Conservation (phyloP, 2,797 vertebrate genomes). For the Cyprinella venusta region DNA sequence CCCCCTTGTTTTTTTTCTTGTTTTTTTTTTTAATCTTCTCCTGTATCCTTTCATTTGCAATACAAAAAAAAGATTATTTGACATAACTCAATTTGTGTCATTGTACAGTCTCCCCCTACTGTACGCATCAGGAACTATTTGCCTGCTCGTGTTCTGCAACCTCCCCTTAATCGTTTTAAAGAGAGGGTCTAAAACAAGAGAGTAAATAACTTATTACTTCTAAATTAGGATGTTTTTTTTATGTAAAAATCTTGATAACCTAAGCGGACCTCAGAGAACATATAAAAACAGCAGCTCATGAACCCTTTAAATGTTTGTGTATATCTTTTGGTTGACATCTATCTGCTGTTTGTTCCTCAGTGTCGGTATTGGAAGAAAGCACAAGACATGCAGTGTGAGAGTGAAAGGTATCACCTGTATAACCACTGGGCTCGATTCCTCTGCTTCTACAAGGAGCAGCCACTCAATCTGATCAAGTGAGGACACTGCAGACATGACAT, state of each 20-base stretch:
- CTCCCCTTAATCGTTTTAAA: not conserved
- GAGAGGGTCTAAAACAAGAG: not conserved
- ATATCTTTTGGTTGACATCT: not conserved
- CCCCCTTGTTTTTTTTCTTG: too few species aligned
- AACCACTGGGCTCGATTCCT: constrained; percentile 89
- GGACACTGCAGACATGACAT: not conserved
- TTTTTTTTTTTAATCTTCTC: too few species aligned
- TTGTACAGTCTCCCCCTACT: too few species aligned
- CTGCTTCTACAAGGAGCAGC: constrained; percentile 95
- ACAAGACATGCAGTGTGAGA: constrained; percentile 80
- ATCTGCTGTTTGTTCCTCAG: constrained; percentile 68
- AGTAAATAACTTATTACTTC: not conserved
- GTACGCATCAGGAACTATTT: too few species aligned
- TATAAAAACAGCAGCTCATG: not conserved
- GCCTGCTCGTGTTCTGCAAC: too few species aligned
- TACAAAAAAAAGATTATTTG: too few species aligned
- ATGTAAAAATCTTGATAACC: not conserved
- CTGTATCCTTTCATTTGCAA: too few species aligned
- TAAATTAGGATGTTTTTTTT: not conserved
- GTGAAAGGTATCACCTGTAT: constrained; percentile 85
- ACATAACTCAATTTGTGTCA: too few species aligned
- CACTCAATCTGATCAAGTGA: constrained; percentile 92
- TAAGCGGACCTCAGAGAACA: not conserved
- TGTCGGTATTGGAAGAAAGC: constrained; percentile 90
- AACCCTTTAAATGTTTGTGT: not conserved